Conservation (phyloP, 2,888 invertebrate genomes). For the Agrotis exclamationis region DNA sequence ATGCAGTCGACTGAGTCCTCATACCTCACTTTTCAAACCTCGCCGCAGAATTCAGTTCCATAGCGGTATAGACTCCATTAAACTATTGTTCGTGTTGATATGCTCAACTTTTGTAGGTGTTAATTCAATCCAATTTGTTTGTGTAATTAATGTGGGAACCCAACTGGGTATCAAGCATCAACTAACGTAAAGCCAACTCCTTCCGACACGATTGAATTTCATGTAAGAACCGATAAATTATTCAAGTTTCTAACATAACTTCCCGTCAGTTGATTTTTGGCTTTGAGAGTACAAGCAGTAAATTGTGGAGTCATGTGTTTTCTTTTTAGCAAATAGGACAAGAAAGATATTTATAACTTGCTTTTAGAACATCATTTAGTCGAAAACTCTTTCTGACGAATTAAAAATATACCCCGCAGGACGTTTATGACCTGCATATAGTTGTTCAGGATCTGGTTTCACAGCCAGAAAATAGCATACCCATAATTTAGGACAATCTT, state of each 20-base stretch:
- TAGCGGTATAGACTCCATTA: slow-evolving; percentile 40
- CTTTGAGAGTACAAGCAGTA: neutral
- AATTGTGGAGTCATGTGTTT: slow-evolving; percentile 5
- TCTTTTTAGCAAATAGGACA: neutral
- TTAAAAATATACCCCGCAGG: too few relatives aligned
- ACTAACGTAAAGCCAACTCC: slow-evolving; percentile 22
- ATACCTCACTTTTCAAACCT: slow-evolving; percentile 42
- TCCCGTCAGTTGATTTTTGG: neutral
- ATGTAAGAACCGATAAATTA: slow-evolving; percentile 34
- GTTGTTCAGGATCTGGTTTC: too few relatives aligned
- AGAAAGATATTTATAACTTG: neutral
- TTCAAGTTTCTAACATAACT: slow-evolving; percentile 18
- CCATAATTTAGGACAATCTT: too few relatives aligned
- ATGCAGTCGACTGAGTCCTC: slow-evolving; percentile 20
- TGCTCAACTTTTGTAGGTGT: slow-evolving; percentile 47
- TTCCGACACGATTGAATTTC: slow-evolving; percentile 30
- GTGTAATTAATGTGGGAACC: slow-evolving; percentile 42
- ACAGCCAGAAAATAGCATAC: too few relatives aligned
- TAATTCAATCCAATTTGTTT: slow-evolving; percentile 49
- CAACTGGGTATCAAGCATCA: slow-evolving; percentile 34
- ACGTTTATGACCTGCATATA: too few relatives aligned
- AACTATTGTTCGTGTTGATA: slow-evolving; percentile 47
- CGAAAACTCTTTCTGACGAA: too few relatives aligned
- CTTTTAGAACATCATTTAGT: slow-evolving; percentile 4
- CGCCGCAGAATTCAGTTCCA: slow-evolving; percentile 36